Evolutionary conservation across 2,113 vertebrate species (phyloP).

Genomic region (Labeo rohita): DNA sequence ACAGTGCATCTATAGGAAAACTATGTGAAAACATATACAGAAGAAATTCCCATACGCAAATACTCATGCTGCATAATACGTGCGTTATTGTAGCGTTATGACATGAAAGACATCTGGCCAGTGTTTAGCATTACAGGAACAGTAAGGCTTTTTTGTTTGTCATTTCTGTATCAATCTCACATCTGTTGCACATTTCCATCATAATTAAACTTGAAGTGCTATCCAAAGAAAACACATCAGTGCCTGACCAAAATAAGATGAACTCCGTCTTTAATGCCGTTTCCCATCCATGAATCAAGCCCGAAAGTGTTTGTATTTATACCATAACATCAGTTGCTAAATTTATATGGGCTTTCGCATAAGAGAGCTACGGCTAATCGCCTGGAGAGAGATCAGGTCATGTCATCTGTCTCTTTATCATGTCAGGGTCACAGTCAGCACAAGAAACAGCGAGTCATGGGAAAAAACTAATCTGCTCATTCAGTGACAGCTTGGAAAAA

Average conservation of each 20-base stretch:
- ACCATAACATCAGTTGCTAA: conserved; percentile 32
- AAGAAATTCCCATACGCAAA: background rate
- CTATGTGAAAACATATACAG: background rate
- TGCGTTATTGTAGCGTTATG: background rate
- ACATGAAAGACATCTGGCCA: conserved; percentile 12
- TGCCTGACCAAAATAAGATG: conserved; percentile 32
- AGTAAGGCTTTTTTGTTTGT: conserved; percentile 7
- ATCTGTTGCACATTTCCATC: background rate
- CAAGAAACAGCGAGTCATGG: background rate
- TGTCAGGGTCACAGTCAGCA: background rate
- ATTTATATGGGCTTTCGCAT: conserved; percentile 4
- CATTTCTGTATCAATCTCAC: background rate
- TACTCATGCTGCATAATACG: background rate
- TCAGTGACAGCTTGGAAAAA: background rate
- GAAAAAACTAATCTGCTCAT: conserved; percentile 16
- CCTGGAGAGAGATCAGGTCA: background rate
- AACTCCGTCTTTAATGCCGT: conserved; percentile 51
- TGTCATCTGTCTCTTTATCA: conserved; percentile 9
- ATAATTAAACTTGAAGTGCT: conserved; percentile 32
- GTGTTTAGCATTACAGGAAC: conserved; percentile 21
- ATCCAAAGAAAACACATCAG: conserved; percentile 9
- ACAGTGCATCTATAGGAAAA: conserved; percentile 19
- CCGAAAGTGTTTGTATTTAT: conserved; percentile 40
- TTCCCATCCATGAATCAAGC: conserved; percentile 49
- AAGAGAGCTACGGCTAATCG: background rate